These are phyloP conservation scores for Theocolax elegans DNA, from an alignment of 1,140 invertebrate genomes.

Conservation along the genomic window DNA sequence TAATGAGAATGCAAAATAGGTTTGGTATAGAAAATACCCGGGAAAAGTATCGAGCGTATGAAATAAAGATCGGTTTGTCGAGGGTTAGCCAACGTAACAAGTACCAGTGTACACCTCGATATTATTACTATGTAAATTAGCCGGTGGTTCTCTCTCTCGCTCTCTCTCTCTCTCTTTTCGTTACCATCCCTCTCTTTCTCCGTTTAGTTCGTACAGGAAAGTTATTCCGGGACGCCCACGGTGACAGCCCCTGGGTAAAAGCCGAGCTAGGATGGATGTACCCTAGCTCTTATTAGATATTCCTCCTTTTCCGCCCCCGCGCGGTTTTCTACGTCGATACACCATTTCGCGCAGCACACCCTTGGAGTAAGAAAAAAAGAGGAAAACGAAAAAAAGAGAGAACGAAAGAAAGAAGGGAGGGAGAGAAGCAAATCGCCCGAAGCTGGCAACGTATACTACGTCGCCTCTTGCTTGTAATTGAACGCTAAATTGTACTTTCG, in stretches of 20 bases:
- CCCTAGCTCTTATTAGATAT: slow-evolving; percentile 60
- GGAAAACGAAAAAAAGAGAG: too few relatives aligned
- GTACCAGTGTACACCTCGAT: slow-evolving; percentile 51
- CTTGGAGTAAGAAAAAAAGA: neutral
- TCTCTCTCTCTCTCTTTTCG: slow-evolving; percentile 3
- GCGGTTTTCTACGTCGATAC: slow-evolving; percentile 49
- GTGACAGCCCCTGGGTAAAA: slow-evolving; percentile 57
- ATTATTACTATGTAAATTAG: slow-evolving; percentile 66
- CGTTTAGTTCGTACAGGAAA: slow-evolving; percentile 45
- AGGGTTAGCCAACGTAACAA: slow-evolving; percentile 1
- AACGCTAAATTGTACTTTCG: slow-evolving; percentile 44
- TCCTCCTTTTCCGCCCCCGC: slow-evolving; percentile 42
- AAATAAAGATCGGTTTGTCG: slow-evolving; percentile 45
- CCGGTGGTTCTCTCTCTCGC: neutral
- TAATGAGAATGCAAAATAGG: neutral
- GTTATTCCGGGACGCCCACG: slow-evolving; percentile 52
- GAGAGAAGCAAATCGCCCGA: too few relatives aligned
- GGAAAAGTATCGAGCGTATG: slow-evolving; percentile 21
- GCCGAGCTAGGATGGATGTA: slow-evolving; percentile 55
- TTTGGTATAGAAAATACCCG: too few relatives aligned
- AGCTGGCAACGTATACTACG: neutral
- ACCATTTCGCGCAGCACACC: neutral
- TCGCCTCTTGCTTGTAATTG: slow-evolving; percentile 44
- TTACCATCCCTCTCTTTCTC: slow-evolving; percentile 25
- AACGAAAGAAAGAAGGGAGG: too few relatives aligned